Evolutionary conservation across 1,140 invertebrate species (phyloP), one percentile per base, ranked within the genome.

Genomic region (Drosophila tristis): DNA sequence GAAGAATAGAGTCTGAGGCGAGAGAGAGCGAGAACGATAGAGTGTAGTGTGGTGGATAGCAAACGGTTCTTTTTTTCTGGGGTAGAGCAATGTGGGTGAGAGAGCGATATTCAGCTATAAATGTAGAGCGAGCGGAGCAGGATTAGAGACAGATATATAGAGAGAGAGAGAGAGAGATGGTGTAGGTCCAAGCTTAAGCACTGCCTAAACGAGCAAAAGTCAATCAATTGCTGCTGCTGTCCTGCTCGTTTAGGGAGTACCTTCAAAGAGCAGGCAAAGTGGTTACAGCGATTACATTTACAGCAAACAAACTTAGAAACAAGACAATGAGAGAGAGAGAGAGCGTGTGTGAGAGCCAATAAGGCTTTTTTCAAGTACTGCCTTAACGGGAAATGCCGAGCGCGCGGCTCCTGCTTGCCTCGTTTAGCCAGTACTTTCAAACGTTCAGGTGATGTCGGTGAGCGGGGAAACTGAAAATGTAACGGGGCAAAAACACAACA

Each of bases 111-210:
- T 9, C 11, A 9, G 11, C 1, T 9, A 2, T 9, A 39, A 13
- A 39, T 39, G 35, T 13, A 13, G 11, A 39, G 35, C 35, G 35
- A 4, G 11, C 11, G 11, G 13, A 2, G 35, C 35, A 39, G 35
- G 11, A 39, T 39, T 4, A 39, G 4, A 39, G 47, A 53, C 13
- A 72, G 26, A 62, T 20, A 63, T 13, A 70, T 15, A 63, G 15
- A 63, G 15, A 51, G 66, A 39, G 20, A 15, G 25, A 55, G n/a
- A n/a, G 44, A 44, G 43, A 64, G 55, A 29, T 3, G 0, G 26
- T 29, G 26, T 29, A 29, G 26, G 0, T 29, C 26, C 26, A 29
- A 29, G 26, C 26, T 29, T 29, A 29, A 29, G 26, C 26, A 29
- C 26, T 29, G 6, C 31, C 31, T 11, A 35, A 35, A 9, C 31